A percentile compares a stretch with the other conserved stretches of the same genome.
Conservation (phyloP, 2,888 invertebrate species). For the Phrixothrix hirtus region DNA sequence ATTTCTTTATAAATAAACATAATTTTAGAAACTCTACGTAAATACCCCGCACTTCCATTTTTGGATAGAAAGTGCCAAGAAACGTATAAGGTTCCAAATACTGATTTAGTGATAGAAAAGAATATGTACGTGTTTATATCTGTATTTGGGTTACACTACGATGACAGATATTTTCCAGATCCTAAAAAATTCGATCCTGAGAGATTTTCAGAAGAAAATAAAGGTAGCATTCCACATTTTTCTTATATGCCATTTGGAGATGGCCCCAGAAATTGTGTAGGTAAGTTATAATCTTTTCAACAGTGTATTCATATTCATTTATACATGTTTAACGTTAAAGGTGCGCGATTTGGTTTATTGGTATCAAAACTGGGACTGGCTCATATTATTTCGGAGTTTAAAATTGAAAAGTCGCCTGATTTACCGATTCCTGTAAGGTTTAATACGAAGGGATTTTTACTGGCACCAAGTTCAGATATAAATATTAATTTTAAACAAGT, state of each 20-base stretch:
- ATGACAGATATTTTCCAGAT: conserved; percentile 49
- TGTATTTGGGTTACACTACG: conserved; percentile 47
- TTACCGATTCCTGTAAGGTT: conserved; percentile 23
- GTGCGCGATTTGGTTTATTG: conserved; percentile 32
- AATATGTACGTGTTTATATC: conserved; percentile 50
- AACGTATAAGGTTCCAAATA: conserved; percentile 43
- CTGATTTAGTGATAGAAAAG: conserved; percentile 44
- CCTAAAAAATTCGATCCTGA: conserved; percentile 53
- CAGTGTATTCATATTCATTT: conserved; percentile 6
- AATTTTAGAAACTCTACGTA: conserved; percentile 56
- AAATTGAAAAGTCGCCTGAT: conserved; percentile 18
- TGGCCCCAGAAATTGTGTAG: conserved; percentile 28
- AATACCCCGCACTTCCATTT: conserved; percentile 52
- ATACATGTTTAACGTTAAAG: conserved; percentile 28
- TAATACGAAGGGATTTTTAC: conserved; percentile 22
- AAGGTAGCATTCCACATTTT: background rate
- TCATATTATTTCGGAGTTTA: conserved; percentile 27
- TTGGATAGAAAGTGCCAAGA: conserved; percentile 43
- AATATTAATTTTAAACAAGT: too few relatives aligned
- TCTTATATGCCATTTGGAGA: conserved; percentile 21
- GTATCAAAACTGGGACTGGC: conserved; percentile 29
- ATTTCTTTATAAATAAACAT: too few relatives aligned
- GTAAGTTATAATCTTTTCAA: conserved; percentile 10
- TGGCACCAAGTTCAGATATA: too few relatives aligned
- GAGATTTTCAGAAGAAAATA: conserved; percentile 46